Percentiles rank a stretch among this genome's conserved stretches.
Conservation (phyloP, 2,113 vertebrate genomes). For the Megalops atlanticus region DNA sequence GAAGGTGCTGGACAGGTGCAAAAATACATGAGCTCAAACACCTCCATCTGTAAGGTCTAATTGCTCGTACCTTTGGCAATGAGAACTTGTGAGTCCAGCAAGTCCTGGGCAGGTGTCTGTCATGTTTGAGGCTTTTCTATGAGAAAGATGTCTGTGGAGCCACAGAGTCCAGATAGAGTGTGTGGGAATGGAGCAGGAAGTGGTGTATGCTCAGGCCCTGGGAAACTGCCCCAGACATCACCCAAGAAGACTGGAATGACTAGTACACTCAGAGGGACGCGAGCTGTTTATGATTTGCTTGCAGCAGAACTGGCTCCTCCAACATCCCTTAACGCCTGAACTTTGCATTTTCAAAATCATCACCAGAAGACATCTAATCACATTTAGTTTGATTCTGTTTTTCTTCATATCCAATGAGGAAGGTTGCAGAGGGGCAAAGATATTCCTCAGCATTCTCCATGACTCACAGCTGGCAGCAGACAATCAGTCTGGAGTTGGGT, state of each 20-base stretch:
- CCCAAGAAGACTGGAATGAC: background rate
- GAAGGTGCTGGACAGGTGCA: background rate
- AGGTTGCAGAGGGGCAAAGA: background rate
- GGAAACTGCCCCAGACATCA: constrained; percentile 14
- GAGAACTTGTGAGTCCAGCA: background rate
- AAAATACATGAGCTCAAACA: background rate
- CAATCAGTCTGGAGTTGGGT: background rate
- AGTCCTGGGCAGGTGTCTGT: background rate
- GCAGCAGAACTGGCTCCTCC: background rate
- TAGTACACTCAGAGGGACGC: background rate
- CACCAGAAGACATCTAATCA: background rate
- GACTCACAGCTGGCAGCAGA: background rate
- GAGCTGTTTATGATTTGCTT: background rate
- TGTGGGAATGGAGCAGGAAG: constrained; percentile 14
- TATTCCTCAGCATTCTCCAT: background rate
- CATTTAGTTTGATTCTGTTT: background rate
- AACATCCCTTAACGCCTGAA: background rate
- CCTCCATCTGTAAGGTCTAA: background rate
- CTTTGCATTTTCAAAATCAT: background rate
- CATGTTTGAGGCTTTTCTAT: background rate
- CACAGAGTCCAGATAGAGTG: background rate
- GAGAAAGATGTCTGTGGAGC: background rate
- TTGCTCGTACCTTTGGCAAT: background rate
- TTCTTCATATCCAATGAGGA: too few relatives aligned
- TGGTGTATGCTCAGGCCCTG: background rate